Percentiles rank a stretch among this genome's conserved stretches.
Evolutionary conservation across 2,797 vertebrate species (phyloP).

Genomic region (Acestrorhynchus altus): DNA sequence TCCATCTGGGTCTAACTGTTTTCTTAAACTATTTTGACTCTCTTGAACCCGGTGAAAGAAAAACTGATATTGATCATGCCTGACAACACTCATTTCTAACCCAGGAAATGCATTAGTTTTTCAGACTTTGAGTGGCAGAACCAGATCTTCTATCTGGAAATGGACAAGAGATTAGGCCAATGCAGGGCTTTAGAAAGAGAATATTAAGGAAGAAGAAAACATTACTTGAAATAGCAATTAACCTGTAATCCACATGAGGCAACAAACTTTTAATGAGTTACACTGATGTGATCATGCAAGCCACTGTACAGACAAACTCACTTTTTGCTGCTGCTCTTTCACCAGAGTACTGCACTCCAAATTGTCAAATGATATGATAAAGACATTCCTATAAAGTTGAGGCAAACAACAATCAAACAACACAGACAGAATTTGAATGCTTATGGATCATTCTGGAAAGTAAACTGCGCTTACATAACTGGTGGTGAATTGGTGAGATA

Average conservation of each 20-base stretch:
- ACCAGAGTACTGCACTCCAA: background rate
- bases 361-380: conserved; percentile 28
- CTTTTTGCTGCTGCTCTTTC: conserved; percentile 7
- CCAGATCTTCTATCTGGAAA: background rate
- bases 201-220: background rate
- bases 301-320: background rate
- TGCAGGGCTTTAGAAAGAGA: background rate
- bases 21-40: conserved; percentile 17
- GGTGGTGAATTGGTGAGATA: too few relatives aligned
- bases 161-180: background rate
- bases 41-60: background rate
- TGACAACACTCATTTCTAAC: conserved; percentile 30
- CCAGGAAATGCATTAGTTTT: background rate
- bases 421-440: background rate
- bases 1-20: background rate
- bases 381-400: conserved; percentile 42
- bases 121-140: background rate
- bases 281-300: conserved; percentile 21
- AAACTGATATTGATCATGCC: conserved; percentile 25
- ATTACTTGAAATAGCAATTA: background rate
- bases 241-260: conserved; percentile 11
- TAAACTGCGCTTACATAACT: too few relatives aligned
- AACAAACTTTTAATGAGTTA: conserved; percentile 12
- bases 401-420: conserved; percentile 21
- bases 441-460: too few relatives aligned